A percentile compares a stretch with the other conserved stretches of the same genome.
These are phyloP conservation scores for Neocrepidodera transversa DNA, from an alignment of 2,888 invertebrate species.

Conservation along the genomic window DNA sequence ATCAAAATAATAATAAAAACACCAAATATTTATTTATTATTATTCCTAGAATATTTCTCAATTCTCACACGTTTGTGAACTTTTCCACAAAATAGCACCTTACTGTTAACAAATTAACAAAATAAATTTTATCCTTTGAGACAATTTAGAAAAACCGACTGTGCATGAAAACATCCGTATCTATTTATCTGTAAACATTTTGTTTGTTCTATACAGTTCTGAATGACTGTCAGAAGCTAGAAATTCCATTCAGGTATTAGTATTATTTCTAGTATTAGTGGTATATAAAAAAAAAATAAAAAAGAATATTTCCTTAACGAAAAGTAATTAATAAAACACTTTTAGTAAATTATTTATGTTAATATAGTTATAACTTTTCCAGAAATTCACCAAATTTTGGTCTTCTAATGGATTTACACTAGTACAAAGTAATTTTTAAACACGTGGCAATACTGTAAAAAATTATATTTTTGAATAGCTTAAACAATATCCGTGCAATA, in stretches of 20 bases:
- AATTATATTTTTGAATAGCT: too few relatives aligned
- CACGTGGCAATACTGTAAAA: too few relatives aligned
- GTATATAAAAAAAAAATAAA: background rate
- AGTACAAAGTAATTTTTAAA: too few relatives aligned
- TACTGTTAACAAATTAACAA: conserved; percentile 33
- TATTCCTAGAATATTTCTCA: conserved; percentile 42
- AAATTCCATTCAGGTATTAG: background rate
- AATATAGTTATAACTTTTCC: too few relatives aligned
- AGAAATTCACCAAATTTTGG: too few relatives aligned
- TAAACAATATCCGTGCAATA: too few relatives aligned
- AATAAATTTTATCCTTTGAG: conserved; percentile 25
- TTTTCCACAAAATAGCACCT: conserved; percentile 42
- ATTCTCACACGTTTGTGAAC: conserved; percentile 44
- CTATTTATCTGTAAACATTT: background rate
- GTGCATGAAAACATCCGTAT: background rate
- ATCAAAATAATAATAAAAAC: background rate
- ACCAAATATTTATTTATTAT: conserved; percentile 31
- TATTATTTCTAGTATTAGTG: background rate
- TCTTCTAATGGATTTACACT: too few relatives aligned
- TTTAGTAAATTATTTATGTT: too few relatives aligned
- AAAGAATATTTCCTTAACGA: too few relatives aligned
- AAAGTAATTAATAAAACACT: too few relatives aligned
- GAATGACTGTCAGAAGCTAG: conserved; percentile 5
- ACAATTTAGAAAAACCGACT: conserved; percentile 19
- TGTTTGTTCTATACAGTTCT: background rate